Conservation (phyloP, 2,888 invertebrate species). For the Hemaris fuciformis region DNA sequence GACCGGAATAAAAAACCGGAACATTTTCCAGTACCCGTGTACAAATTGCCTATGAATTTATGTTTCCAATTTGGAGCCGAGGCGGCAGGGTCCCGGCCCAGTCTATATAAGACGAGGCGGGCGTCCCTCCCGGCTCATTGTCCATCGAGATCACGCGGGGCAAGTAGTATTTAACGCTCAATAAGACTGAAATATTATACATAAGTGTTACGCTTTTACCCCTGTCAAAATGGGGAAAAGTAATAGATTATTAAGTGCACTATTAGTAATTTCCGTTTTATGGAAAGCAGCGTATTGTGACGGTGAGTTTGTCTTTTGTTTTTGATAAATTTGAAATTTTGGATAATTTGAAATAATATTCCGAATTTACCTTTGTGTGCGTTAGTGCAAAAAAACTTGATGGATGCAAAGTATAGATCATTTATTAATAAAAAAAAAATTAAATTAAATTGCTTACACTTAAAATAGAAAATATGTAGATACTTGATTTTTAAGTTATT, state of each 20-base stretch:
- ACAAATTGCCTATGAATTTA: neutral
- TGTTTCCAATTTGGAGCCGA: conserved; percentile 18
- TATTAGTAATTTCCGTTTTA: conserved; percentile 67
- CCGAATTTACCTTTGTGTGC: too few relatives aligned
- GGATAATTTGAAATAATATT: too few relatives aligned
- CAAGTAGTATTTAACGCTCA: conserved; percentile 57
- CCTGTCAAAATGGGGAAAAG: conserved; percentile 67
- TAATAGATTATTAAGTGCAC: conserved; percentile 71
- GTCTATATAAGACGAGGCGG: conserved; percentile 57
- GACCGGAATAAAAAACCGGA: neutral
- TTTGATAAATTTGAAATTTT: too few relatives aligned
- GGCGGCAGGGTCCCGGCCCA: conserved; percentile 18
- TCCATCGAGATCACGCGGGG: neutral
- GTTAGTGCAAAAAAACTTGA: too few relatives aligned
- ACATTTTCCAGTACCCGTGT: neutral
- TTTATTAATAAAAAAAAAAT: too few relatives aligned
- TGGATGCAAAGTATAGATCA: too few relatives aligned
- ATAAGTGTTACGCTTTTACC: conserved; percentile 55
- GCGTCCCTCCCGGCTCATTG: neutral
- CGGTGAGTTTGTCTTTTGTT: conserved; percentile 52
- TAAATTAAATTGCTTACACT: too few relatives aligned
- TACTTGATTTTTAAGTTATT: too few relatives aligned
- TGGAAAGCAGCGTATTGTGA: conserved; percentile 63
- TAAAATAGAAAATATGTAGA: too few relatives aligned
- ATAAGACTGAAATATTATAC: conserved; percentile 59